These are phyloP conservation scores for Cygnus buccinator DNA, from an alignment of 2,113 vertebrate species.

Conservation along the genomic window DNA sequence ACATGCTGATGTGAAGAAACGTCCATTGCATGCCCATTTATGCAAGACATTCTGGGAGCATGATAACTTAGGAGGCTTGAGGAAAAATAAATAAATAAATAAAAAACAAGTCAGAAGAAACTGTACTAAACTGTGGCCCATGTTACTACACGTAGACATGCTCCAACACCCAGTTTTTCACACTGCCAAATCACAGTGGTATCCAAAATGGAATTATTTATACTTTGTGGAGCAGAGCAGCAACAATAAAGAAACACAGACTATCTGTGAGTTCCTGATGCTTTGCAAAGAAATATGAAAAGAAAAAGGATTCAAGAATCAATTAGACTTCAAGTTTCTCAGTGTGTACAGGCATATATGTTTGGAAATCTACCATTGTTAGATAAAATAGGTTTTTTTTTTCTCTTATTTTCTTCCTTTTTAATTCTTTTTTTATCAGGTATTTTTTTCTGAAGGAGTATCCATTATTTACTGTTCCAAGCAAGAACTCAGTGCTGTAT, in stretches of 20 bases:
- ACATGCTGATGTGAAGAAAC: accelerated
- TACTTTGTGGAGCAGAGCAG: not conserved
- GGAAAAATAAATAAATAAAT: not conserved
- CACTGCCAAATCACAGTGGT: not conserved
- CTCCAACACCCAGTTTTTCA: not conserved
- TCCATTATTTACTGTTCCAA: not conserved
- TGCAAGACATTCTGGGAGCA: not conserved
- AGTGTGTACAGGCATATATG: not conserved
- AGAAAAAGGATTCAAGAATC: not conserved
- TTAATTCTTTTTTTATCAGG: not conserved
- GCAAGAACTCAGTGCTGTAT: not conserved
- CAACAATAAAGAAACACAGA: not conserved
- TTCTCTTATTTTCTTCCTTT: not conserved
- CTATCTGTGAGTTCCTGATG: not conserved
- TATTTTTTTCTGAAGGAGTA: not conserved
- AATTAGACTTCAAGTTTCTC: not conserved
- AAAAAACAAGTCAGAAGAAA: not conserved
- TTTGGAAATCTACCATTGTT: not conserved
- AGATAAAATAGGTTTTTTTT: not conserved
- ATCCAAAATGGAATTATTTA: not conserved
- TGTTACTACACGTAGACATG: not conserved
- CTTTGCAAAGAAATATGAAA: not conserved
- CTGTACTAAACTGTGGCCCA: not conserved
- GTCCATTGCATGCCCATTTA: not conserved
- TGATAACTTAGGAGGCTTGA: not conserved